A percentile compares a stretch with the other conserved stretches of the same genome.
Conservation (phyloP, 2,797 vertebrate genomes). For the Tragopan temminckii region DNA sequence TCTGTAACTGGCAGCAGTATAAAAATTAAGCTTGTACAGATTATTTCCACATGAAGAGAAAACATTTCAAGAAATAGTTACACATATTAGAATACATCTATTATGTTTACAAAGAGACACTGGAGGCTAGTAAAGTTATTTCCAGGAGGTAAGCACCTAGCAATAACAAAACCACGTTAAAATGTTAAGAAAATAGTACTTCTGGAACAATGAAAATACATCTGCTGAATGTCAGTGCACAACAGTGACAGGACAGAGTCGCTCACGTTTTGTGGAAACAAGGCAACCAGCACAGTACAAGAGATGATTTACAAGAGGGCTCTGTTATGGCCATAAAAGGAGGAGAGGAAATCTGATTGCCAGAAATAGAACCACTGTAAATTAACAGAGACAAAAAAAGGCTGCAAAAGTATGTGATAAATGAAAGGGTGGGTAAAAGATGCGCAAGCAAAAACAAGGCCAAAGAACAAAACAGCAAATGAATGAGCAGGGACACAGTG, state of each 20-base stretch:
- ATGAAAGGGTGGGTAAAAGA: background rate
- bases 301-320: slow-evolving; percentile 41
- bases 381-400: background rate
- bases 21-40: slow-evolving; percentile 17
- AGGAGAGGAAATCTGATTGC: slow-evolving; percentile 60
- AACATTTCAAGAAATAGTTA: background rate
- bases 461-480: background rate
- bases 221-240: slow-evolving; percentile 4
- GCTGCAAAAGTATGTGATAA: background rate
- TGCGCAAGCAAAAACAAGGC: background rate
- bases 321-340: slow-evolving; percentile 58
- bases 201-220: slow-evolving; percentile 31
- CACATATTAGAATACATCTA: background rate
- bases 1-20: background rate
- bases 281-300: background rate
- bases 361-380: slow-evolving; percentile 52
- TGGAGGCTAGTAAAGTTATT: background rate
- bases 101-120: background rate
- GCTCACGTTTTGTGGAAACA: slow-evolving; percentile 42
- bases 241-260: background rate
- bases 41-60: background rate
- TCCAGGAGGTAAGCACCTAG: background rate
- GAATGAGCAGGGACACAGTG: background rate
- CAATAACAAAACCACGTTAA: background rate
- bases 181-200: background rate